A percentile compares a stretch with the other conserved stretches of the same genome.
These are phyloP conservation scores for Sphaerophoria taeniata DNA, from an alignment of 2,888 invertebrate genomes.

Conservation along the genomic window DNA sequence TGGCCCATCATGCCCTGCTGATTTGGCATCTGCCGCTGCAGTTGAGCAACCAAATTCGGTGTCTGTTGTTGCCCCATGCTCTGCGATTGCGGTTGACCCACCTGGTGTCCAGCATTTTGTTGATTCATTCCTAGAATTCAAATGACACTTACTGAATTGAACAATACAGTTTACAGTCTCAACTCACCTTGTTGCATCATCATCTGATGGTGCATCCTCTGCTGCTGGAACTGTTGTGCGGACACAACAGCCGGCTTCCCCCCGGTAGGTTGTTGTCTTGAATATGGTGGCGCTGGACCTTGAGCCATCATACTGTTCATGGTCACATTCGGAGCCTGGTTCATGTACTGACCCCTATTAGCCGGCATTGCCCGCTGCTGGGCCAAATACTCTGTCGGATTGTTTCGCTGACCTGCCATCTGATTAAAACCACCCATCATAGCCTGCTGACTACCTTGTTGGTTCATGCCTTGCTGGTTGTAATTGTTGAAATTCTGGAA, in stretches of 20 bases:
- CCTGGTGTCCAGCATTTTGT: slow-evolving; percentile 78
- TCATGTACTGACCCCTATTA: slow-evolving; percentile 82
- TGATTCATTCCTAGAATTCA: slow-evolving; percentile 78
- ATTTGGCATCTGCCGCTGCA: slow-evolving; percentile 85
- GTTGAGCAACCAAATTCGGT: slow-evolving; percentile 86
- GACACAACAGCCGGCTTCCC: slow-evolving; percentile 80
- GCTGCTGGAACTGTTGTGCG: slow-evolving; percentile 81
- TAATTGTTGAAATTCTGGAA: slow-evolving; percentile 87
- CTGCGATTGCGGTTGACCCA: slow-evolving; percentile 80
- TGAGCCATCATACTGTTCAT: slow-evolving; percentile 86
- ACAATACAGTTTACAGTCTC: slow-evolving; percentile 77
- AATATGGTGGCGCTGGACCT: slow-evolving; percentile 91
- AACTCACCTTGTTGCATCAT: slow-evolving; percentile 85
- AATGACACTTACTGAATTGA: neutral
- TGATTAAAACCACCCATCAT: slow-evolving; percentile 82
- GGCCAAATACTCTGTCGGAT: slow-evolving; percentile 81
- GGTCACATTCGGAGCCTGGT: slow-evolving; percentile 92
- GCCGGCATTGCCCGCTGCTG: slow-evolving; percentile 79
- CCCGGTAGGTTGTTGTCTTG: slow-evolving; percentile 84
- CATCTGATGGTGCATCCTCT: slow-evolving; percentile 89
- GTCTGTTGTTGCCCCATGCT: slow-evolving; percentile 84
- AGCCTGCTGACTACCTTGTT: slow-evolving; percentile 80
- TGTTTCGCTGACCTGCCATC: slow-evolving; percentile 81
- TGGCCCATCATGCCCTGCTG: slow-evolving; percentile 80
- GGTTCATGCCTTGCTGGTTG: slow-evolving; percentile 84